Conservation (phyloP, 2,113 vertebrate genomes). For the Chinchilla lanigera region DNA sequence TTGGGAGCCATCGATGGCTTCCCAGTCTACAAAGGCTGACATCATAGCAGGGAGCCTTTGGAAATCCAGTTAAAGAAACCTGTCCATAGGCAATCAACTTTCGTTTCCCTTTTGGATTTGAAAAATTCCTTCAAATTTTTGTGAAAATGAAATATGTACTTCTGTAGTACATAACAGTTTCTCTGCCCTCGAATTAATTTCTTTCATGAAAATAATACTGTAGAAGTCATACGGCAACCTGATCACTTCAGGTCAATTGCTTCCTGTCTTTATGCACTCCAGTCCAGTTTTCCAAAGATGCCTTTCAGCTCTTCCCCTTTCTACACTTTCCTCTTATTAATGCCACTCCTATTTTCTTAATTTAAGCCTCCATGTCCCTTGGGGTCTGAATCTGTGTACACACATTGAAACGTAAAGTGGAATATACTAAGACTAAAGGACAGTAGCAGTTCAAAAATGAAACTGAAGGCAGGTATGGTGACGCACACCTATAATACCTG, state of each 20-base stretch:
- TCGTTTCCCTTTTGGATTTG: conserved; percentile 39
- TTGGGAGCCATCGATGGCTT: background rate
- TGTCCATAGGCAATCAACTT: background rate
- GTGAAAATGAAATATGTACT: conserved; percentile 54
- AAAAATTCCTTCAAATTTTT: conserved; percentile 66
- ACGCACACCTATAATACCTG: background rate
- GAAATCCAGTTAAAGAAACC: conserved; percentile 62
- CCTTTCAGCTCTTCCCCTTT: background rate
- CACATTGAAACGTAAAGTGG: background rate
- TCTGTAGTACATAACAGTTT: background rate
- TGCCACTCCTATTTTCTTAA: background rate
- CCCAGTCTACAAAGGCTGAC: background rate
- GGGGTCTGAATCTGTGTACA: background rate
- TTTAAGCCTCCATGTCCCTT: background rate
- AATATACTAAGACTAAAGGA: background rate
- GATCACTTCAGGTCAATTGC: background rate
- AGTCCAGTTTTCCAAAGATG: background rate
- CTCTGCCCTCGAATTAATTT: conserved; percentile 50
- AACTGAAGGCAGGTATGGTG: background rate
- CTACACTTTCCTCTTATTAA: background rate
- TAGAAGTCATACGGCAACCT: background rate
- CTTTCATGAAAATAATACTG: background rate
- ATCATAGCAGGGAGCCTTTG: background rate
- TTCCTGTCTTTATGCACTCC: background rate
- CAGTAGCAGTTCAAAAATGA: conserved; percentile 9